A percentile compares a stretch with the other conserved stretches of the same genome.
Conservation (phyloP, 2,113 vertebrate genomes). For the Pao palembangensis region DNA sequence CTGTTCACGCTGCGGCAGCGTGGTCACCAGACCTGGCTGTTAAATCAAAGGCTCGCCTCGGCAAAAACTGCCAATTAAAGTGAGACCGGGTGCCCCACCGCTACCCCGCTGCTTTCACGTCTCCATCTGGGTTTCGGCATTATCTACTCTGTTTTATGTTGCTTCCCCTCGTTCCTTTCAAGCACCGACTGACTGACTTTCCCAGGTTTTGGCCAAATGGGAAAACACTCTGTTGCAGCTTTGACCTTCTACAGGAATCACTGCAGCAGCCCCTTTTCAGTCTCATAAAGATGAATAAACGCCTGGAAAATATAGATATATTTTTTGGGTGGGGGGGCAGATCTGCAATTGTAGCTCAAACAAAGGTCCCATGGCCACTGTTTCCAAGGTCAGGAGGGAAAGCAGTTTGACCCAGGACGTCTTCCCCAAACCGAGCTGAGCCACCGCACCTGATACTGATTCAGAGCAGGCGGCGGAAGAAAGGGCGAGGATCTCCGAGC, state of each 20-base stretch:
- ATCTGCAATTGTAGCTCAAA: background rate
- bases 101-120: constrained; percentile 37
- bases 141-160: constrained; percentile 39
- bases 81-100: constrained; percentile 47
- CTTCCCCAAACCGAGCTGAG: too few species aligned
- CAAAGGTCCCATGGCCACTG: too few species aligned
- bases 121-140: constrained; percentile 62
- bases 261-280: constrained; percentile 63
- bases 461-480: too few species aligned
- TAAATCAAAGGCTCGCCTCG: constrained; percentile 73
- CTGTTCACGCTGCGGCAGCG: constrained; percentile 73
- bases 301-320: constrained; percentile 20
- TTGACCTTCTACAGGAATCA: constrained; percentile 65
- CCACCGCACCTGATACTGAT: too few species aligned
- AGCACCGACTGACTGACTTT: constrained; percentile 44
- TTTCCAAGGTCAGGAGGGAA: too few species aligned
- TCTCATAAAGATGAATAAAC: constrained; percentile 54
- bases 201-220: constrained; percentile 60
- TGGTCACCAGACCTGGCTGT: constrained; percentile 70
- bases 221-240: constrained; percentile 63
- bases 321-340: background rate
- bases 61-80: constrained; percentile 75
- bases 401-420: too few species aligned
- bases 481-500: too few species aligned
- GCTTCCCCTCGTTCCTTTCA: constrained; percentile 62